Evolutionary conservation across 1,140 invertebrate species (phyloP).

Genomic region (Calephelis nemesis): DNA sequence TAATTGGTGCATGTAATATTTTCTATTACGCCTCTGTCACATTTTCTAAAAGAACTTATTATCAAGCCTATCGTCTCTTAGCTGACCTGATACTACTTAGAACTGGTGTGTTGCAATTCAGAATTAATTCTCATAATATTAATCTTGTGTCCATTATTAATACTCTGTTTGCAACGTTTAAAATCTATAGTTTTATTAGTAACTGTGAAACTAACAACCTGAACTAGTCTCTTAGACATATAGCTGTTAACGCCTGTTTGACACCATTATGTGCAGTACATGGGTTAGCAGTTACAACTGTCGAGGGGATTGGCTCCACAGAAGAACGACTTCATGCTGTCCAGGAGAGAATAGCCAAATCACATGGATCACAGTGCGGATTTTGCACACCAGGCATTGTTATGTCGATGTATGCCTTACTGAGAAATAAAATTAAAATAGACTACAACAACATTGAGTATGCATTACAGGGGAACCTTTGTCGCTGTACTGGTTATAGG

Average conservation of each 20-base stretch:
- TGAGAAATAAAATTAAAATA: conserved; percentile 81
- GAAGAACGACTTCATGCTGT: conserved; percentile 88
- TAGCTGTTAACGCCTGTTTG: conserved; percentile 93
- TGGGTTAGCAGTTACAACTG: conserved; percentile 91
- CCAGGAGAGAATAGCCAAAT: conserved; percentile 91
- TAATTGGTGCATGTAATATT: no score
- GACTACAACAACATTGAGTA: conserved; percentile 86
- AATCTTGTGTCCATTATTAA: no score
- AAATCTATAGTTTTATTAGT: no score
- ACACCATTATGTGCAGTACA: conserved; percentile 91
- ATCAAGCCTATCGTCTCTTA: no score
- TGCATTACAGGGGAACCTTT: conserved; percentile 93
- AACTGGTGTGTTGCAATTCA: no score
- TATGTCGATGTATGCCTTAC: no score
- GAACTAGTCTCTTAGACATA: conserved; percentile 83
- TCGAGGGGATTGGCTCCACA: conserved; percentile 91
- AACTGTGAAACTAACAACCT: conserved; percentile 24
- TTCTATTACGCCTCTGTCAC: no score
- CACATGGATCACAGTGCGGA: conserved; percentile 95
- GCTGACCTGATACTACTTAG: no score
- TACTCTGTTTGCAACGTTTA: no score
- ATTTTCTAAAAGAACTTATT: no score
- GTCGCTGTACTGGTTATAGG: conserved; percentile 94
- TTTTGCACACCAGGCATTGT: conserved; percentile 85
- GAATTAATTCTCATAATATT: no score